These are phyloP conservation scores for Oreochromis aureus DNA, from an alignment of 2,113 vertebrate species.

Conservation along the genomic window DNA sequence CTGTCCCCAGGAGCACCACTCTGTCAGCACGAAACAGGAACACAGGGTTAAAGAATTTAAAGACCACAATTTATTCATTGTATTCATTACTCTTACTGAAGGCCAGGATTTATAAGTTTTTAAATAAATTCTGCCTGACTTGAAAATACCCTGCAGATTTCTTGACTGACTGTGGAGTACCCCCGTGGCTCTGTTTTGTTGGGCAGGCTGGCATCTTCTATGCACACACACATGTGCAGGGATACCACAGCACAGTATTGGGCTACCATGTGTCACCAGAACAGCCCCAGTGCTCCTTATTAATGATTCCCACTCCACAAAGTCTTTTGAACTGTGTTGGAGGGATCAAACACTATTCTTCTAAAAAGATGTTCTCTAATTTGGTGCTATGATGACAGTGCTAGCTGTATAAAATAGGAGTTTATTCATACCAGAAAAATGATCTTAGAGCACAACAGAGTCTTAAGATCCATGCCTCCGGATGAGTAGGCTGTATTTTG, in stretches of 20 bases:
- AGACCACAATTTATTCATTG: not conserved
- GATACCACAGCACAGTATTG: not conserved
- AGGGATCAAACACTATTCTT: not conserved
- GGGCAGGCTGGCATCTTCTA: not conserved
- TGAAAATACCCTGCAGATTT: not conserved
- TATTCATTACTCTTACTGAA: not conserved
- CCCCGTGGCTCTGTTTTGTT: not conserved
- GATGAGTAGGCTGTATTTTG: not conserved
- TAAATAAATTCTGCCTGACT: not conserved
- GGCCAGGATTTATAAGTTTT: not conserved
- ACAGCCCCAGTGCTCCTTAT: not conserved
- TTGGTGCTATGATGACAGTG: not conserved
- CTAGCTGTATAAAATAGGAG: not conserved
- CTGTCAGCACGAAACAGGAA: constrained; percentile 27
- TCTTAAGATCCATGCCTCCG: not conserved
- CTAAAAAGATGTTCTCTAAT: not conserved
- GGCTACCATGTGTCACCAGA: not conserved
- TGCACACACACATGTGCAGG: not conserved
- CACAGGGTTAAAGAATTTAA: not conserved
- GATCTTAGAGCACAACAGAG: not conserved
- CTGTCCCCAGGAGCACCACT: constrained; percentile 64
- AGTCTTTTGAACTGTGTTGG: not conserved
- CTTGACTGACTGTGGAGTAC: not conserved
- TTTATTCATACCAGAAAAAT: not conserved
- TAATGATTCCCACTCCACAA: not conserved